Percentiles rank a stretch among this genome's conserved stretches.
Evolutionary conservation across 2,113 vertebrate genomes (phyloP).

Genomic region (Junco hyemalis): DNA sequence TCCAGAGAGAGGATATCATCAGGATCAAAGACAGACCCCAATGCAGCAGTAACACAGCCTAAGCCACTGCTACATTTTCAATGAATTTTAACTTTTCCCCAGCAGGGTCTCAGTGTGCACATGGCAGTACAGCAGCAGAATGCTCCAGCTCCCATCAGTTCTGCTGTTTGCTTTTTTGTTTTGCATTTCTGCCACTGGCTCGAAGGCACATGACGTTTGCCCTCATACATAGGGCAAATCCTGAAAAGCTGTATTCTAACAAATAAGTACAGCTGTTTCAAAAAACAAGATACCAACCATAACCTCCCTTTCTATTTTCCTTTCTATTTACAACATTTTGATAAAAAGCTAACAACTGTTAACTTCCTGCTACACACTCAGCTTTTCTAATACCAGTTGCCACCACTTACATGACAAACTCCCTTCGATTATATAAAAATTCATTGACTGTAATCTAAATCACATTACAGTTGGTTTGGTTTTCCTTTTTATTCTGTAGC

Average conservation of each 20-base stretch:
- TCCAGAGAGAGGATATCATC: not conserved
- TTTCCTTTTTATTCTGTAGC: not conserved
- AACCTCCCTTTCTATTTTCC: not conserved
- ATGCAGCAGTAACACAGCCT: not conserved
- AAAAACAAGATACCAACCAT: not conserved
- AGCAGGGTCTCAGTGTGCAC: not conserved
- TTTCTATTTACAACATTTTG: not conserved
- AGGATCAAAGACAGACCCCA: not conserved
- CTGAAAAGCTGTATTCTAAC: not conserved
- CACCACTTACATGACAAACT: not conserved
- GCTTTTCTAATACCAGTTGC: not conserved
- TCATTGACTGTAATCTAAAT: not conserved
- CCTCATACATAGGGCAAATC: not conserved
- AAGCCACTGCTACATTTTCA: not conserved
- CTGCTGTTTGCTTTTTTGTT: not conserved
- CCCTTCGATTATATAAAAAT: not conserved
- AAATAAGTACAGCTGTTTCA: not conserved
- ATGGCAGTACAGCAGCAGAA: not conserved
- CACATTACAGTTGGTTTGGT: not conserved
- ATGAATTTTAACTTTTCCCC: not conserved
- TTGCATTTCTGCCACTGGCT: not conserved
- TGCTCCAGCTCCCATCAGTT: not conserved
- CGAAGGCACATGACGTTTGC: fast-evolving
- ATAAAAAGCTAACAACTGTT: not conserved
- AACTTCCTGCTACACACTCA: not conserved